Evolutionary conservation across 2,797 vertebrate species (phyloP), one percentile per base, ranked within the genome.

Genomic region (Alfaro cultratus): DNA sequence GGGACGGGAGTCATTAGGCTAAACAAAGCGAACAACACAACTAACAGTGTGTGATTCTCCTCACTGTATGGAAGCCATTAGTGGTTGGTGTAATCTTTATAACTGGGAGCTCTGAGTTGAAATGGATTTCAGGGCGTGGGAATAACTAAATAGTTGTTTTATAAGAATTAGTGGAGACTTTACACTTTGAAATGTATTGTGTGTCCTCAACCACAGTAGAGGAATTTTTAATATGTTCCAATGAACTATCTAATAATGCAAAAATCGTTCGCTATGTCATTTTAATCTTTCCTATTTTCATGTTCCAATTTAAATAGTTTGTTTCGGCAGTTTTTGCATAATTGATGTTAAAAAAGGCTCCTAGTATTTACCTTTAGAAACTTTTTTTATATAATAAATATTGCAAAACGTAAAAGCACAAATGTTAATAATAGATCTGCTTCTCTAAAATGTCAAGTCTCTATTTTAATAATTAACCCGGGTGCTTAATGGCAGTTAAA

Each of bases 51-150:
- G n/a, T n/a, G 68, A n/a, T 2, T 70, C 68, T 70, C 41, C 26
- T 68, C 64, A 15, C 41, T 15, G 39, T 70, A 16, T 45, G 41
- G 41, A 45, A 70, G 67, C 67, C 39, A 70, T 70, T 70, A 43
- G 67, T 70, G 67, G 67, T 70, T 70, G 67, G 39, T 70, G 67
- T 26, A 70, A 41, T 70, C 21, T 43, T 70, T 70, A 26, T n/a
- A 45, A 70, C 26, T 29, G 23, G 43, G 10, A 12, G 12, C 41
- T 70, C 12, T 0, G 6, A 43, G 7, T n/a, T 45, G 68, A 45
- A 41, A 70, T 3, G 12, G 41, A 43, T 13, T 70, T 70, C 41
- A 43, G 67, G 41, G 68, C 41, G 31, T 70, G 23, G 39, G 26
- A 70, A 41, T 43, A 70, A 45, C 41, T 70, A 70, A 70, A 45